These are phyloP conservation scores for Diarsia mendica DNA, from an alignment of 2,888 invertebrate species.

Conservation along the genomic window DNA sequence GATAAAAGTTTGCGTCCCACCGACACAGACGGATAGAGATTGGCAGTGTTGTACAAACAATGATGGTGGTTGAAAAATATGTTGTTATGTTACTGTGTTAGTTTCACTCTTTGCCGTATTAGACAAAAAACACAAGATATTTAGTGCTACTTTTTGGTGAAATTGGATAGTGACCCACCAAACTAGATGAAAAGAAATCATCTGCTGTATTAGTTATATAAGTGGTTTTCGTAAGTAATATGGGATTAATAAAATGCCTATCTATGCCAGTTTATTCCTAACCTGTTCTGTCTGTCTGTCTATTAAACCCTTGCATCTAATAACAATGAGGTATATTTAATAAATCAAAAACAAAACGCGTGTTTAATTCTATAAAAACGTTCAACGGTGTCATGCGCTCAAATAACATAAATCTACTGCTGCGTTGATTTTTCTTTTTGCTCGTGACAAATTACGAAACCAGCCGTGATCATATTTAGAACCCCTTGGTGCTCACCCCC, in stretches of 20 bases:
- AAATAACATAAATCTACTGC: slow-evolving; percentile 3
- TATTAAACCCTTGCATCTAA: too few species aligned
- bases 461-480: slow-evolving; percentile 24
- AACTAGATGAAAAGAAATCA: neutral
- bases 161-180: neutral
- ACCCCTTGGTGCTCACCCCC: slow-evolving; percentile 31
- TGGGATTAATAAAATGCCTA: too few species aligned
- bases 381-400: neutral
- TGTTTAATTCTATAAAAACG: neutral
- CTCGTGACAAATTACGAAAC: slow-evolving; percentile 35
- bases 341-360: neutral
- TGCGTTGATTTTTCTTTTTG: slow-evolving; percentile 6
- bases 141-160: neutral
- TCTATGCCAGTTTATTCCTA: too few species aligned
- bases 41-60: slow-evolving; percentile 45
- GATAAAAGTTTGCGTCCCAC: slow-evolving; percentile 63
- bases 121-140: neutral
- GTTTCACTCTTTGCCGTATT: neutral
- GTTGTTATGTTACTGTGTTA: neutral
- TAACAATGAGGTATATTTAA: neutral
- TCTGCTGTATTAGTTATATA: too few species aligned
- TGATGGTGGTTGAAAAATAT: slow-evolving; percentile 22
- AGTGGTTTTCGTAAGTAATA: too few species aligned
- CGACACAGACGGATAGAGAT: slow-evolving; percentile 46
- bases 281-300: too few species aligned